Base-by-base conservation (phyloP, 2,888 invertebrate genomes). In the Metellina segmentata region DNA sequence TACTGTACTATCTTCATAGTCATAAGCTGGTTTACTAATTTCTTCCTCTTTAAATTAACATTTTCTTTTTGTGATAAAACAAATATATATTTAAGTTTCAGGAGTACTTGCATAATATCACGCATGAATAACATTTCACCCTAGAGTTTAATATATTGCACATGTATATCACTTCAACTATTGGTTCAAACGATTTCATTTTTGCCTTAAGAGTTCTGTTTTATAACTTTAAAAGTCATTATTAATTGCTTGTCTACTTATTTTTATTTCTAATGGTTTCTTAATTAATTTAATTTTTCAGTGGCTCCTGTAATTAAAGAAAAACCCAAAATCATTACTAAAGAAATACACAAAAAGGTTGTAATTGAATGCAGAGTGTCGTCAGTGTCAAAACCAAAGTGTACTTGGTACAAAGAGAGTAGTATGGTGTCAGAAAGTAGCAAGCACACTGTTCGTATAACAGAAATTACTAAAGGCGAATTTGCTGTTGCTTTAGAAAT, bases 321-420 rank as follows among this genome's bases (percentile, higher is more conserved):
- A 95, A 98, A 97, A 95, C 98, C 98, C 86, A 98, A 96, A 96
- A 97, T 98, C 94, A 97, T 98, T 94, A 98, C 97, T 95, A 97
- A 98, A 94, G 96, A 98, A 94, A 98, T 98, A 95, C 98, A 97
- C 96, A 94, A 94, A 86, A 97, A 98, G 94, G 97, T 99, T 94
- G 96, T 98, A 94, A 97, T 99, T 95, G 98, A 98, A 95, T 98
- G 98, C 95, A 97, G 97, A 95, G 98, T 99, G 93, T 97, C 98
- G 95, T 98, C 98, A 94, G 98, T 98, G 95, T 98, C 98, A 94
- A 97, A 97, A 94, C 99, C 99, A 9, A 97, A 97, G 93, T 98
- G 98, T 94, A 97, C 97, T 72, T 99, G 99, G 99, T 98, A 96
- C 95, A 98, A 98, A 94, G 98, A 98, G 95, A 95, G 96, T 20